These are phyloP conservation scores for Puffinus mauretanicus DNA, from an alignment of 2,113 vertebrate genomes.

Conservation along the genomic window DNA sequence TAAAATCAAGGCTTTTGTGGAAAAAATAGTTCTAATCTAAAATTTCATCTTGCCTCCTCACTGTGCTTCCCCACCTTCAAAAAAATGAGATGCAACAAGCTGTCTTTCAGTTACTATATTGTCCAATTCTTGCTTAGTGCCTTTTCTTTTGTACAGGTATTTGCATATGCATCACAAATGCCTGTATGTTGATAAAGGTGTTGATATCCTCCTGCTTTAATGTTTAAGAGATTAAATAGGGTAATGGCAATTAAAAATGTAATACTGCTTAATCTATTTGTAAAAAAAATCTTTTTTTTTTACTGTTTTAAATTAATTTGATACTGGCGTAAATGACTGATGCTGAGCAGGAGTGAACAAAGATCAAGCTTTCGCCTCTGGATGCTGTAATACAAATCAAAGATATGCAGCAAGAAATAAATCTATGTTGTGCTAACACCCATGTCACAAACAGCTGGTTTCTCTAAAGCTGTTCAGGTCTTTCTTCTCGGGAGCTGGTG, in stretches of 20 bases:
- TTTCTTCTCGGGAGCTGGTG: neutral
- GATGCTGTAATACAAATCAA: neutral
- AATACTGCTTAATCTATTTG: neutral
- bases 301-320: neutral
- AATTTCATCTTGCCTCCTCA: neutral
- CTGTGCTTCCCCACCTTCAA: neutral
- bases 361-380: neutral
- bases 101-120: neutral
- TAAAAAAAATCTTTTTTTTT: neutral
- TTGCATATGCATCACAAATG: neutral
- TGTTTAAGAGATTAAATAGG: neutral
- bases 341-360: neutral
- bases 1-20: conserved; percentile 7
- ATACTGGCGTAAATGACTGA: neutral
- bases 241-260: neutral
- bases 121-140: neutral
- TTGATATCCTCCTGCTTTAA: neutral
- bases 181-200: neutral
- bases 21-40: neutral
- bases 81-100: neutral
- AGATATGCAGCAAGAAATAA: neutral
- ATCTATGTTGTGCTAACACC: neutral
- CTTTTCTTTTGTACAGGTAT: neutral
- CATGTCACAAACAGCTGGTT: neutral
- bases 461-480: neutral